Percentiles rank a stretch among this genome's conserved stretches.
These are phyloP conservation scores for Drosophila ficusphila DNA, from an alignment of 1,140 invertebrate species.

Conservation along the genomic window DNA sequence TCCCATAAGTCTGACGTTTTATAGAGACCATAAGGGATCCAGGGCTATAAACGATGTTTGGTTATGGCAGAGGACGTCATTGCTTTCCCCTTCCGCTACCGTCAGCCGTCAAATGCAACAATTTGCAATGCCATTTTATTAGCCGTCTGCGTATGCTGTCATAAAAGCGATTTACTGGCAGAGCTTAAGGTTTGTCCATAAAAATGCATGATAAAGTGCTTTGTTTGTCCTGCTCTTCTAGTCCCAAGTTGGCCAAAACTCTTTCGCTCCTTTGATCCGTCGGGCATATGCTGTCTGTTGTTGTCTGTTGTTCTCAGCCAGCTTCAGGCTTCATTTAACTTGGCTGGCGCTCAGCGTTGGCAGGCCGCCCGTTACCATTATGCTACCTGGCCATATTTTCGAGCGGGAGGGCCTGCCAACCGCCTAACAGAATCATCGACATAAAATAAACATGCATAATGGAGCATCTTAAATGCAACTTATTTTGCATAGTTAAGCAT, in stretches of 20 bases:
- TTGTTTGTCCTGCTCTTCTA: background rate
- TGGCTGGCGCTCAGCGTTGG: slow-evolving; percentile 38
- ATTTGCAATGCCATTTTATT: slow-evolving; percentile 63
- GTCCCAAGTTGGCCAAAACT: slow-evolving; percentile 8
- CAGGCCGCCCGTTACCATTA: slow-evolving; percentile 25
- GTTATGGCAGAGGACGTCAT: slow-evolving; percentile 39
- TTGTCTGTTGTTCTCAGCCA: slow-evolving; percentile 11
- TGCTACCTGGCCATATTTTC: slow-evolving; percentile 27
- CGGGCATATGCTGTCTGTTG: slow-evolving; percentile 38
- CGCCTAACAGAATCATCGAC: slow-evolving; percentile 68
- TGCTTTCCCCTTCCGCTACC: slow-evolving; percentile 2
- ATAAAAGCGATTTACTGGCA: slow-evolving; percentile 60
- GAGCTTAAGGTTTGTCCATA: slow-evolving; percentile 13
- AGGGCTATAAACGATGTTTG: slow-evolving; percentile 32
- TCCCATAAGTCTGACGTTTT: slow-evolving; percentile 36
- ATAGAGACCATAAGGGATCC: slow-evolving; percentile 27
- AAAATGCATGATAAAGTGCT: slow-evolving; percentile 4
- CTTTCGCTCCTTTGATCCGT: slow-evolving; percentile 45
- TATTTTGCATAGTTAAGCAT: slow-evolving; percentile 83
- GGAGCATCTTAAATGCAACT: slow-evolving; percentile 82
- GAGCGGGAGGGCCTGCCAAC: slow-evolving; percentile 11
- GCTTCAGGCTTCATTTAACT: slow-evolving; percentile 55
- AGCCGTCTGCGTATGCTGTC: slow-evolving; percentile 35
- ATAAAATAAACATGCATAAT: slow-evolving; percentile 81
- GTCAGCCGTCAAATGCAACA: slow-evolving; percentile 84